phyloP scores from a whole-genome alignment of 2,888 invertebrate genomes.

The Microlaimidae sp. region DNA sequence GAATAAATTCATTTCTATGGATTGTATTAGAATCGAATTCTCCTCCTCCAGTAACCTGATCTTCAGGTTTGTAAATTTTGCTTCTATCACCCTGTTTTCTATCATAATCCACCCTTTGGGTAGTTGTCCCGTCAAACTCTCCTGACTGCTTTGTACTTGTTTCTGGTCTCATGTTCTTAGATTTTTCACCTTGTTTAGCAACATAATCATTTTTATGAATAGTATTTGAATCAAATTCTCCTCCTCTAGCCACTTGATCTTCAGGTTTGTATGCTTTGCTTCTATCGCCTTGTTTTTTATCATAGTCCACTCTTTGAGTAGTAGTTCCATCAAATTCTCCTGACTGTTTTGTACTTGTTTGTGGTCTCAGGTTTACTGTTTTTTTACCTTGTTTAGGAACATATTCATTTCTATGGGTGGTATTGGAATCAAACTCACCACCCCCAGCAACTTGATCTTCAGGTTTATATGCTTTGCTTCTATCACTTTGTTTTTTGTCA shows the following conservation, averaged over 20 bases:
- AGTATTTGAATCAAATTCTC: background rate
- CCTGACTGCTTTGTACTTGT: background rate
- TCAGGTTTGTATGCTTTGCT: background rate
- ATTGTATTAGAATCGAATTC: background rate
- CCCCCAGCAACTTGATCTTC: background rate
- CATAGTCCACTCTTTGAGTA: background rate
- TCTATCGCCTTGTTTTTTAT: background rate
- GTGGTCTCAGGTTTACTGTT: background rate
- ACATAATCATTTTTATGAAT: background rate
- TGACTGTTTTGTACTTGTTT: background rate
- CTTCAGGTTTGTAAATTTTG: slow-evolving; percentile 1
- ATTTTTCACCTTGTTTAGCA: background rate
- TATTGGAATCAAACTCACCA: background rate
- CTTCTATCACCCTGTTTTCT: background rate
- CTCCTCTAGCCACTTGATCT: background rate
- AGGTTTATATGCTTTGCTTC: background rate
- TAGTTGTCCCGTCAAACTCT: background rate
- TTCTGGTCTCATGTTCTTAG: background rate
- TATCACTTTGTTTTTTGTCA: background rate
- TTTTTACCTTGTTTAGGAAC: background rate
- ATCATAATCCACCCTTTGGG: background rate
- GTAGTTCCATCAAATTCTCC: background rate
- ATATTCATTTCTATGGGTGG: background rate
- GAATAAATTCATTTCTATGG: background rate
- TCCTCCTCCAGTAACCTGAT: background rate